These are phyloP conservation scores for Muntiacus muntjak DNA, from an alignment of 2,113 vertebrate genomes.

Conservation along the genomic window DNA sequence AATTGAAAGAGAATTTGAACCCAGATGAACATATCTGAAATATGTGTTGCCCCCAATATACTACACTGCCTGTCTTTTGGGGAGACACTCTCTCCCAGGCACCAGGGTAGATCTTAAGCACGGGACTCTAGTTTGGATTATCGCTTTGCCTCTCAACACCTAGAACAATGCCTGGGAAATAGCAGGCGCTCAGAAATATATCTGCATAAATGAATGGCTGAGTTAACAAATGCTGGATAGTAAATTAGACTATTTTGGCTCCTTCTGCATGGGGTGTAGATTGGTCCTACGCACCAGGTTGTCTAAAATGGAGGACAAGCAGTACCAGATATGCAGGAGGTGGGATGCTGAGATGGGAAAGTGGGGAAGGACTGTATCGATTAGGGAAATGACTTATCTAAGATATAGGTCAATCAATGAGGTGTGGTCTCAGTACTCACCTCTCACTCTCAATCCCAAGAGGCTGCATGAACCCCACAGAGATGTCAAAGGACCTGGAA, in stretches of 20 bases:
- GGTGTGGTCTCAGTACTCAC: not conserved
- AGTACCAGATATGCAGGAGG: not conserved
- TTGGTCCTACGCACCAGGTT: not conserved
- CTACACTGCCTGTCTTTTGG: not conserved
- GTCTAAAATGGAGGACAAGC: not conserved
- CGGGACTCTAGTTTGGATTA: not conserved
- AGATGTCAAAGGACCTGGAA: not conserved
- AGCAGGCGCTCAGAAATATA: not conserved
- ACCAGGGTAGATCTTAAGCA: not conserved
- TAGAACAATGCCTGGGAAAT: not conserved
- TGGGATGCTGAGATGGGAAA: not conserved
- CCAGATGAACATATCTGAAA: not conserved
- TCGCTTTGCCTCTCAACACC: not conserved
- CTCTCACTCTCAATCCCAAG: no score
- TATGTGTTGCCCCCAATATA: not conserved
- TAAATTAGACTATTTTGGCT: not conserved
- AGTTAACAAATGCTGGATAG: no score
- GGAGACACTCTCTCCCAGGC: not conserved
- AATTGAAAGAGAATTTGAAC: not conserved
- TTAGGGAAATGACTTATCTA: not conserved
- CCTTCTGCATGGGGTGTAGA: not conserved
- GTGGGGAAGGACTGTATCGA: accelerated
- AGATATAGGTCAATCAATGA: not conserved
- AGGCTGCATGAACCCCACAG: no score
- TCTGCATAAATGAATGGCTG: not conserved